A percentile compares a stretch with the other conserved stretches of the same genome.
These are phyloP conservation scores for Ditula angustiorana DNA, from an alignment of 2,888 invertebrate species.

Conservation along the genomic window DNA sequence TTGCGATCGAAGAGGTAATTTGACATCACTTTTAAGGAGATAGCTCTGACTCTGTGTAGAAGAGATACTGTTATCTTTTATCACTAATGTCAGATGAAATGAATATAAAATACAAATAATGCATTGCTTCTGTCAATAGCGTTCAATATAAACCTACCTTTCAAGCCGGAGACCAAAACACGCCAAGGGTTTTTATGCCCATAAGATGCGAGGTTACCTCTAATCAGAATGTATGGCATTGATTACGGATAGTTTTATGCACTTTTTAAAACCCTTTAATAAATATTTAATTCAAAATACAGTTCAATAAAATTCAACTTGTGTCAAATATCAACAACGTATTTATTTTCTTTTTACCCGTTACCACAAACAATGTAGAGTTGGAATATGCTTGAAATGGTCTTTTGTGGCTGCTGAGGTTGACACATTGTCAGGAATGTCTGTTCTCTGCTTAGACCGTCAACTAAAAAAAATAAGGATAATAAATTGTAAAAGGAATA, in stretches of 20 bases:
- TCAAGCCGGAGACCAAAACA: constrained; percentile 94
- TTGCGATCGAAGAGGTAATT: constrained; percentile 3
- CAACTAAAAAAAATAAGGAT: too few relatives aligned
- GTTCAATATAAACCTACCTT: constrained; percentile 83
- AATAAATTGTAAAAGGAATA: too few relatives aligned
- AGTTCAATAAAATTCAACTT: neutral
- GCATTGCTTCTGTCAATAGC: constrained; percentile 13
- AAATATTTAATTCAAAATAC: neutral
- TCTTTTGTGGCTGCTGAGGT: neutral
- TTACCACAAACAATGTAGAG: neutral
- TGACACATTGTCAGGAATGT: neutral
- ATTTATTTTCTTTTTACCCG: neutral
- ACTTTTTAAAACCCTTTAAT: constrained; percentile 1
- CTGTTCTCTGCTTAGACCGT: too few relatives aligned
- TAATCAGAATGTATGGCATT: constrained; percentile 96
- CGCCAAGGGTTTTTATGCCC: constrained; percentile 95
- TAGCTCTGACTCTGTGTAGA: neutral
- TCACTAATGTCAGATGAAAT: constrained; percentile 13
- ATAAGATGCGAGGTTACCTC: constrained; percentile 95
- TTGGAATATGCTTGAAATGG: neutral
- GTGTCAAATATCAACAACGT: constrained; percentile 15
- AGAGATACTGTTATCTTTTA: constrained; percentile 15
- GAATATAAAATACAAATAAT: constrained; percentile 15
- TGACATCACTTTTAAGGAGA: neutral
- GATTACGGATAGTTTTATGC: constrained; percentile 68